phyloP scores from a whole-genome alignment of 2,888 invertebrate genomes.

The Zygaena filipendulae region DNA sequence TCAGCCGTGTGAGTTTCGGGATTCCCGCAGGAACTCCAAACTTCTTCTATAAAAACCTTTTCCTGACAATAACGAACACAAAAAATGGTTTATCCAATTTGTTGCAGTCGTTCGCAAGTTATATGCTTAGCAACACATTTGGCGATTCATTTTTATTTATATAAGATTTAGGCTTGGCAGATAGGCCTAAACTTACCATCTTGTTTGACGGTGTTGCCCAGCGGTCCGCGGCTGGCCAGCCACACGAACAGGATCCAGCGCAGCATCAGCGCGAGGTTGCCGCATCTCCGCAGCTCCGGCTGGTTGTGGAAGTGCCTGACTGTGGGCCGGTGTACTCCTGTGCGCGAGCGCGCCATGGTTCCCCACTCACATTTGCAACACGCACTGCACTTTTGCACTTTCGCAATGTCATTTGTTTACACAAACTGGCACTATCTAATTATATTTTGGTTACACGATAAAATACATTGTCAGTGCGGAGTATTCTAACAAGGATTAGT shows the following conservation, averaged over 20 bases:
- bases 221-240: constrained; percentile 52
- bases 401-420: constrained; percentile 27
- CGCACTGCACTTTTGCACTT: constrained; percentile 5
- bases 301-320: constrained; percentile 59
- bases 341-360: constrained; percentile 36
- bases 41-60: too few species aligned
- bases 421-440: constrained; percentile 15
- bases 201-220: constrained; percentile 57
- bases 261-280: constrained; percentile 45
- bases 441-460: too few species aligned
- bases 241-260: constrained; percentile 54
- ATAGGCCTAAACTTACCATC: constrained; percentile 58
- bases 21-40: too few species aligned
- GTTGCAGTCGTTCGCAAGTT: too few species aligned
- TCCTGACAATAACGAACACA: too few species aligned
- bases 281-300: constrained; percentile 48
- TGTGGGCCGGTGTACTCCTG: constrained; percentile 37
- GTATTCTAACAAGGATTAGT: too few species aligned
- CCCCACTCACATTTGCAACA: constrained; percentile 15
- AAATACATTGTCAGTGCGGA: too few species aligned
- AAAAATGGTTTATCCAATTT: too few species aligned
- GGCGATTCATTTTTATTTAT: too few species aligned
- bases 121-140: too few species aligned
- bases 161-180: too few species aligned
- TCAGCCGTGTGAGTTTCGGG: too few species aligned